Conservation (phyloP, 2,113 vertebrate species). For the Oryzias celebensis region DNA sequence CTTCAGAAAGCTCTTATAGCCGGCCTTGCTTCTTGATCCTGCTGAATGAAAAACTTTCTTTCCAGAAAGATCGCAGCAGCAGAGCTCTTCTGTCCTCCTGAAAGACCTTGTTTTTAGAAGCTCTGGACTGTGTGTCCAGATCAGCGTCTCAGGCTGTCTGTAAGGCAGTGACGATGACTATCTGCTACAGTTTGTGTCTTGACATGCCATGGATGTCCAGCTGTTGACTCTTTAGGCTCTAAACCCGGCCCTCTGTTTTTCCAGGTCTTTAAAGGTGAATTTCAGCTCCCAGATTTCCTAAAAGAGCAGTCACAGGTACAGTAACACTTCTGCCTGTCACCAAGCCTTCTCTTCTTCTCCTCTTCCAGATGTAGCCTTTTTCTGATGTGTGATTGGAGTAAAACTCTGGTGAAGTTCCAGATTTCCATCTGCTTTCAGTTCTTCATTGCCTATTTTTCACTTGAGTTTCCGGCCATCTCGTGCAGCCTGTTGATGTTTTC, state of each 20-base stretch:
- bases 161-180: too few relatives aligned
- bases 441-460: conserved; percentile 33
- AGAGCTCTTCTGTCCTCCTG: too few relatives aligned
- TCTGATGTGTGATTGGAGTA: conserved; percentile 41
- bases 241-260: conserved; percentile 77
- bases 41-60: too few relatives aligned
- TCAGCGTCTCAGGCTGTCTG: too few relatives aligned
- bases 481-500: conserved; percentile 37
- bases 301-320: conserved; percentile 94
- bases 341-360: conserved; percentile 21
- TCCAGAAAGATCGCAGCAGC: too few relatives aligned
- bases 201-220: background rate
- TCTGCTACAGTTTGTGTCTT: background rate
- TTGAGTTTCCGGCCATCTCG: conserved; percentile 23
- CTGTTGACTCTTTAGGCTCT: conserved; percentile 24
- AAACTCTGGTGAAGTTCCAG: conserved; percentile 26
- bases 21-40: too few relatives aligned
- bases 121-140: too few relatives aligned
- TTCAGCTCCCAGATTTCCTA: conserved; percentile 96
- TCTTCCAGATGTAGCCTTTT: conserved; percentile 13
- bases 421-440: conserved; percentile 50
- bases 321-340: conserved; percentile 71
- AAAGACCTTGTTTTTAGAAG: too few relatives aligned
- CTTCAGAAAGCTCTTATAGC: too few relatives aligned
- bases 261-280: conserved; percentile 98